These are phyloP conservation scores for Ennomos erosarius DNA, from an alignment of 2,888 invertebrate species.

Conservation along the genomic window DNA sequence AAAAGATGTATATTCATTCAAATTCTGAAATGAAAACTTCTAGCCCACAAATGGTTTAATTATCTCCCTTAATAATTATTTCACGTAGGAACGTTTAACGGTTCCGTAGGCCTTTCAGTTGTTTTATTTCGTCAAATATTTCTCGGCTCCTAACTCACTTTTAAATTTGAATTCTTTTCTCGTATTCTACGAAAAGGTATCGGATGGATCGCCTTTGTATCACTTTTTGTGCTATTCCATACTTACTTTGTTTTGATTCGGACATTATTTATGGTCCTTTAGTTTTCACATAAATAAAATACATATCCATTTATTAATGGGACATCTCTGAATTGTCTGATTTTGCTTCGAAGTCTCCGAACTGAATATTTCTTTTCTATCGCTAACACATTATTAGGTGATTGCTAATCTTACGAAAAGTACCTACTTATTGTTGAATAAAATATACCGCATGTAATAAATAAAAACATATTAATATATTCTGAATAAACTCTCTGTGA, in stretches of 20 bases:
- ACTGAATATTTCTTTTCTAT: constrained; percentile 1
- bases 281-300: constrained; percentile 60
- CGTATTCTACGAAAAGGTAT: constrained; percentile 83
- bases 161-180: constrained; percentile 82
- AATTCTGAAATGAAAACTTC: constrained; percentile 1
- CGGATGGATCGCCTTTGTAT: constrained; percentile 83
- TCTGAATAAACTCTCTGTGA: no score
- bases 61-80: constrained; percentile 28
- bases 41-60: constrained; percentile 30
- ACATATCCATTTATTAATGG: constrained; percentile 30
- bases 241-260: constrained; percentile 71
- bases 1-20: constrained; percentile 23
- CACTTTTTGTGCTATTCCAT: constrained; percentile 78
- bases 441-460: background rate
- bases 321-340: constrained; percentile 3
- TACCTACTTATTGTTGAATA: background rate
- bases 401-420: no score
- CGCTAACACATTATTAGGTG: constrained; percentile 5
- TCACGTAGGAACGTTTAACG: constrained; percentile 54
- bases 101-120: constrained; percentile 62
- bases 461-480: background rate
- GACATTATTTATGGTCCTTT: constrained; percentile 72
- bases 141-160: constrained; percentile 67
- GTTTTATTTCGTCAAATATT: constrained; percentile 73
- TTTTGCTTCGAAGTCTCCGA: background rate